Evolutionary conservation across 2,888 invertebrate species (phyloP).

Genomic region (Drosophila mayaguana): DNA sequence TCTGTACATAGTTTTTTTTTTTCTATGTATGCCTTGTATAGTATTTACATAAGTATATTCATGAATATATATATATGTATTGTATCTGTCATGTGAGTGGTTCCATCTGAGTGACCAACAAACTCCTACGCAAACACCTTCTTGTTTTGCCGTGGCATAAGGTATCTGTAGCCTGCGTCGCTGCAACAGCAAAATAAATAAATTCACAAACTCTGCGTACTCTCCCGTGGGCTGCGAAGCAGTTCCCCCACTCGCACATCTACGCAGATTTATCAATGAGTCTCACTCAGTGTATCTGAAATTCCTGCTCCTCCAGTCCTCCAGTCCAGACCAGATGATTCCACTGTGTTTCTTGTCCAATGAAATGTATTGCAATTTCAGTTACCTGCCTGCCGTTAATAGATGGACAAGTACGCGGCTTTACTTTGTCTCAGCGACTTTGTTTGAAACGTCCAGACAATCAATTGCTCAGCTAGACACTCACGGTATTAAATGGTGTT

Average conservation of each 20-base stretch:
- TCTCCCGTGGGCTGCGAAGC: constrained; percentile 55
- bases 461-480: background rate
- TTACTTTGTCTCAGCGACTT: constrained; percentile 10
- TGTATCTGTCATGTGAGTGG: background rate
- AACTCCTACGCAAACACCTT: constrained; percentile 25
- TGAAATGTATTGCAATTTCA: constrained; percentile 35
- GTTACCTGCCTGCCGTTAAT: constrained; percentile 34
- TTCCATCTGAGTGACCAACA: constrained; percentile 9
- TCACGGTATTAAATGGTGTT: constrained; percentile 5
- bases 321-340: background rate
- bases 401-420: constrained; percentile 34
- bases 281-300: constrained; percentile 4
- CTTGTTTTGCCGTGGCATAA: constrained; percentile 31
- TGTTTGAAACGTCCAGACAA: background rate
- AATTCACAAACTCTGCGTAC: constrained; percentile 29
- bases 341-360: constrained; percentile 25
- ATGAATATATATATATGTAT: background rate
- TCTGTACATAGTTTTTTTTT: no score
- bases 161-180: constrained; percentile 23
- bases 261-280: constrained; percentile 54
- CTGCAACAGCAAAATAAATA: constrained; percentile 18
- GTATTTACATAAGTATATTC: background rate
- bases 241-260: constrained; percentile 73
- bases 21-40: background rate
- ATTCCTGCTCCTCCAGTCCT: constrained; percentile 46